Conservation (phyloP, 2,888 invertebrate genomes). For the Lobophora halterata region DNA sequence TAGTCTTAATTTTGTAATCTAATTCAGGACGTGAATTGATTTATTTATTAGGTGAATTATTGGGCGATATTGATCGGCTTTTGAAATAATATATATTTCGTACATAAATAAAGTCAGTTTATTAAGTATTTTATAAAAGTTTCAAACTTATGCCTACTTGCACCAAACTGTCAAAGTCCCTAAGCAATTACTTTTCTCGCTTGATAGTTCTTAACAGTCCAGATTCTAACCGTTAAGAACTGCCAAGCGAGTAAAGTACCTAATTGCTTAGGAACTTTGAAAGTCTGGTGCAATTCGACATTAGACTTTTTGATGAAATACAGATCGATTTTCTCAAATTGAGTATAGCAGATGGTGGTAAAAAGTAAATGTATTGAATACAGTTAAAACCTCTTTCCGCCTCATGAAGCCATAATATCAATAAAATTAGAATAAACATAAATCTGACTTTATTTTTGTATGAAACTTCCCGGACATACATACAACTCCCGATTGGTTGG, state of each 20-base stretch:
- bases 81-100: slow-evolving; percentile 1
- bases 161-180: too few relatives aligned
- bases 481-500: slow-evolving; percentile 21
- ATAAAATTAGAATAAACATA: background rate
- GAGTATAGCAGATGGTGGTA: slow-evolving; percentile 23
- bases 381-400: slow-evolving; percentile 19
- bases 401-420: slow-evolving; percentile 27
- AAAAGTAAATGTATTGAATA: slow-evolving; percentile 17
- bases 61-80: slow-evolving; percentile 44
- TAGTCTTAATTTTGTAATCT: slow-evolving; percentile 31
- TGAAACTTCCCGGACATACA: slow-evolving; percentile 12
- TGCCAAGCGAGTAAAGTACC: too few relatives aligned
- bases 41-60: slow-evolving; percentile 74
- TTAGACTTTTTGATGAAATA: background rate
- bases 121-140: background rate
- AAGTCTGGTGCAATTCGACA: too few relatives aligned
- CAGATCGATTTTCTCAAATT: slow-evolving; percentile 11
- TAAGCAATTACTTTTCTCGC: too few relatives aligned
- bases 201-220: too few relatives aligned
- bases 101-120: slow-evolving; percentile 19
- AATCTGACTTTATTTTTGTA: slow-evolving; percentile 29
- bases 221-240: too few relatives aligned
- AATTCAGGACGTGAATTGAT: slow-evolving; percentile 56
- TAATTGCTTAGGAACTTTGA: too few relatives aligned
- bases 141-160: too few relatives aligned